Evolutionary conservation across 2,797 vertebrate species (phyloP).

Genomic region (Sebastes itinus): DNA sequence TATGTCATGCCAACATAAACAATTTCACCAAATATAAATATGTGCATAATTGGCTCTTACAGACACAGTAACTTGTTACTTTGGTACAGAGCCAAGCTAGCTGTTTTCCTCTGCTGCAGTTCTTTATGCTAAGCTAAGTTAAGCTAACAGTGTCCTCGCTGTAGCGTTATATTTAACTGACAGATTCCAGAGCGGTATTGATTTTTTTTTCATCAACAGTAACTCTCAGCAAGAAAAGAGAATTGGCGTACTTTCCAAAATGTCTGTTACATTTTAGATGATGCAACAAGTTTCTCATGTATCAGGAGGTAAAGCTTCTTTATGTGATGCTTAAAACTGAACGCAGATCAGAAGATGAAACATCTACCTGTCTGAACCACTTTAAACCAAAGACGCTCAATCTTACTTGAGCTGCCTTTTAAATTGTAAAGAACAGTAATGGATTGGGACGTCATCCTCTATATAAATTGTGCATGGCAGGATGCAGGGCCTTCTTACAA

Average conservation of each 20-base stretch:
- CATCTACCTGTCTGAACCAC: neutral
- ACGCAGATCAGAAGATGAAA: neutral
- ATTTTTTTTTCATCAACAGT: neutral
- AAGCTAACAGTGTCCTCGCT: too few relatives aligned
- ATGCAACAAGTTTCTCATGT: neutral
- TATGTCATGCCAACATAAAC: too few relatives aligned
- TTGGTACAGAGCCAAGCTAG: neutral
- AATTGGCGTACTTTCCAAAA: neutral
- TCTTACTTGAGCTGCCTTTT: neutral
- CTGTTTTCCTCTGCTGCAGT: neutral
- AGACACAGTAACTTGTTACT: neutral
- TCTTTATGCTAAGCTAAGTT: neutral
- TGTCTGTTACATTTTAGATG: neutral
- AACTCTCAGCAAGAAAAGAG: neutral
- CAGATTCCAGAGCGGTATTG: neutral
- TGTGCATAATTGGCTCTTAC: neutral
- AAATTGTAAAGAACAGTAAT: neutral
- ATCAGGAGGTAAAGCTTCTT: neutral
- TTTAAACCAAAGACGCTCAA: neutral
- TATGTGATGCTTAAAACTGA: neutral
- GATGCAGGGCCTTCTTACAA: slow-evolving; percentile 17
- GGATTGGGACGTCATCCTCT: neutral
- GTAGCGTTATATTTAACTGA: neutral
- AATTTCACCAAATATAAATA: neutral
- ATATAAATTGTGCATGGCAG: neutral